A percentile compares a stretch with the other conserved stretches of the same genome.
These are phyloP conservation scores for Dolichopus griseipennis DNA, from an alignment of 2,888 invertebrate species.

Conservation along the genomic window DNA sequence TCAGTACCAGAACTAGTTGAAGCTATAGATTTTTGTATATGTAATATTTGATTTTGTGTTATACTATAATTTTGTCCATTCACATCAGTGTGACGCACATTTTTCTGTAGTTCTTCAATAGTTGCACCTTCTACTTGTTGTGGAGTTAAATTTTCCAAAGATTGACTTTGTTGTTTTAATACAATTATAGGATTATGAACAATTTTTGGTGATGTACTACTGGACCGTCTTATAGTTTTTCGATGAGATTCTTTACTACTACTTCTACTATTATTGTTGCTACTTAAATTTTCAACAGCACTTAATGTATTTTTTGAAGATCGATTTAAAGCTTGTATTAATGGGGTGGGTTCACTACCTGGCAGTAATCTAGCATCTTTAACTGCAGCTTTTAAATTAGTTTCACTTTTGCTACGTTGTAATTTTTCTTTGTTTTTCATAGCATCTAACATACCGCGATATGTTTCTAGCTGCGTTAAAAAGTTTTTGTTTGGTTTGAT, in stretches of 20 bases:
- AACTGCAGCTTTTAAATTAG: slow-evolving; percentile 63
- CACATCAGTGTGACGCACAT: slow-evolving; percentile 75
- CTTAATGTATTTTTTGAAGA: slow-evolving; percentile 36
- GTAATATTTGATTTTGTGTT: slow-evolving; percentile 81
- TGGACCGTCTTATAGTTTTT: slow-evolving; percentile 35
- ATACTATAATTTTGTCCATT: slow-evolving; percentile 82
- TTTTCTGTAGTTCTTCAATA: slow-evolving; percentile 56
- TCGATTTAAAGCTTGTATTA: slow-evolving; percentile 49
- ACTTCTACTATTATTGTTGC: slow-evolving; percentile 17
- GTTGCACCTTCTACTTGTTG: slow-evolving; percentile 27
- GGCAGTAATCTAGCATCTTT: slow-evolving; percentile 52
- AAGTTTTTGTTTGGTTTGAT: slow-evolving; percentile 96
- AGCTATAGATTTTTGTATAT: slow-evolving; percentile 53
- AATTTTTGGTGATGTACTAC: slow-evolving; percentile 40
- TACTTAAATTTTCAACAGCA: slow-evolving; percentile 21
- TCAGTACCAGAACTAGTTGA: slow-evolving; percentile 15
- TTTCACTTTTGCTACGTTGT: slow-evolving; percentile 88
- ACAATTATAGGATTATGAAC: slow-evolving; percentile 30
- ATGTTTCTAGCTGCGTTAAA: slow-evolving; percentile 86
- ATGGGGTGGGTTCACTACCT: slow-evolving; percentile 53
- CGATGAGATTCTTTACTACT: slow-evolving; percentile 33
- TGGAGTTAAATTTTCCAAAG: slow-evolving; percentile 40
- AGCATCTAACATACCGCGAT: slow-evolving; percentile 91
- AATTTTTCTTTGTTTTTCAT: slow-evolving; percentile 91
- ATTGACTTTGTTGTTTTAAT: slow-evolving; percentile 42